Base-by-base conservation (phyloP, 2,888 invertebrate genomes). In the Athalia rosae region DNA sequence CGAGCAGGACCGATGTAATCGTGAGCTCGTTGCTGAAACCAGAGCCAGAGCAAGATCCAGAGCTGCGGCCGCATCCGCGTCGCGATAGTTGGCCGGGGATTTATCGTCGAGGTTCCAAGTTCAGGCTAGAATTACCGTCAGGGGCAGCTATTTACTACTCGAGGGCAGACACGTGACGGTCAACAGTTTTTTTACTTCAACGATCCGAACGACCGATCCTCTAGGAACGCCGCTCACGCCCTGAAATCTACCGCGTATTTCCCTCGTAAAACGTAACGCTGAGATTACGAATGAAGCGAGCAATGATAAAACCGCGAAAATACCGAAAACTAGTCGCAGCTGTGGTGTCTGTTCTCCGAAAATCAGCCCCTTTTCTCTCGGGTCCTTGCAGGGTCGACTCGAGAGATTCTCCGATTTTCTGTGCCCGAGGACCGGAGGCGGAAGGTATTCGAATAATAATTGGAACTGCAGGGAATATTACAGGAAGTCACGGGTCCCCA, bases 391-490 rank as follows among this genome's bases (percentile, higher is more conserved):
- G 28, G 28, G 28, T 28, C 28, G 28, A 2, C 28, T 28, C 28
- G 28, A 28, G 28, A 53, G 7, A n/a, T 53, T 53, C 6, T 53
- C 53, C 9, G 53, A n/a, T 28, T 28, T 28, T 28, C 28, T 28
- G 28, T 28, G 28, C 28, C 28, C 28, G 53, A 53, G n/a, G 11
- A 53, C 11, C 11, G 53, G 7, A 53, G 53, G n/a, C 53, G n/a
- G 53, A n/a, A 53, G 71, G 56, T 71, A 58, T 58, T 45, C 71
- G 58, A 58, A 71, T 71, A 71, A 71, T 71, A 71, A 71, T 71
- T 71, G 56, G 71, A 71, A 71, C 71, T 71, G 28, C 6, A n/a
- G 13, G 56, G 71, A 58, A 67, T 67, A 67, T 67, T 67, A 50
- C 50, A 43, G 71, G 71, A 71, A 71, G 56, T 71, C 45, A 8